Base-by-base conservation (phyloP, 2,797 vertebrate species). In the Peromyscus melanophrys region DNA sequence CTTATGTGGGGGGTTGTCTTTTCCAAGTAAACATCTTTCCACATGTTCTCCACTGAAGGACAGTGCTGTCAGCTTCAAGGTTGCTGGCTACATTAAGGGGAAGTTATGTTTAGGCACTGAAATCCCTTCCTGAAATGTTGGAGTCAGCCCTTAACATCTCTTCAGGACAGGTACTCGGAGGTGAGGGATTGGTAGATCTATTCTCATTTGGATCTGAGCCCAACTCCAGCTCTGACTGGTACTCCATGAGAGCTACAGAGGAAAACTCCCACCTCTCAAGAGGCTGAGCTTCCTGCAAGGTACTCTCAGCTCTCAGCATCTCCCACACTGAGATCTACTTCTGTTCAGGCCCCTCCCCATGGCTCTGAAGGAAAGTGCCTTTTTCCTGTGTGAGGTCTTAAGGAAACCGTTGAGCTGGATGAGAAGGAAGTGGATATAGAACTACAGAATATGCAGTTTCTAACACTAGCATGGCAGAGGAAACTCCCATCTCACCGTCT, bases 11-110 rank as follows among this genome's bases (percentile, higher is more conserved):
- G 4, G 16, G 4, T 63, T 95, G 49, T 75, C 57, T 81, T 77
- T 91, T 57, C 69, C 63, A 17, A n/a, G 31, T 46, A 40, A 77
- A 40, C 40, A 23, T 29, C 46, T 75, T 82, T 88, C 34, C 25
- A 61, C 19, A 6, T 0, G 0, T 27, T 89, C 19, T 59, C 77
- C n/a, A 43, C 37, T 43, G 11, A 76, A 71, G 16, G 23, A n/a
- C 49, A 67, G 37, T 23, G 27, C 19, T 11, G 19, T 43, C 91
- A 69, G 69, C 43, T n/a, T 11, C 14, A 29, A 85, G 59, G n/a
- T 37, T 21, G 63, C 49, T 57, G 2, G 13, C 10, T 21, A 34
- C 14, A 52, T 87, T 52, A 46, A 34, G 52, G 8, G 8, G 29
- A 89, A 25, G 49, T 31, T 21, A 31, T 29, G 13, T 34, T 80